Evolutionary conservation across 2,113 vertebrate genomes (phyloP), one percentile per base, ranked within the genome.

Genomic region (Sprattus sprattus): DNA sequence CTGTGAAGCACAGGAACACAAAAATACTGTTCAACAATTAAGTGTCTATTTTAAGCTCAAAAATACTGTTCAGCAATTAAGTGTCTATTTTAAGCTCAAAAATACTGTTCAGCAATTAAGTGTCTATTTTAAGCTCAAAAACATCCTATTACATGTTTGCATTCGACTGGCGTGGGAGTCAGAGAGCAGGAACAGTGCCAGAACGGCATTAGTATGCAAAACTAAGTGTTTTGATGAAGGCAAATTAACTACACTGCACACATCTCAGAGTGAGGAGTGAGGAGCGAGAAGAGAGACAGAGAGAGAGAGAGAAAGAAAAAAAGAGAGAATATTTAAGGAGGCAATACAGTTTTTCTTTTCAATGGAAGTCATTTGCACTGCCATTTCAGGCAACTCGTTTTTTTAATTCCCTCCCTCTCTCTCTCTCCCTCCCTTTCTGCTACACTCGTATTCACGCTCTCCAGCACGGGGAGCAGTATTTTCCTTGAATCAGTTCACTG

Each of bases 11-110:
- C 28, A 39, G 45, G 83, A 2, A 20, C 67, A n/a, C 57, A 85
- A 64, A 86, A 84, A 86, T 86, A 10, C 86, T 86, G 82, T 89
- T 84, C 84, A 81, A 85, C 85, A 88, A 89, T 89, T 89, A 89
- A 81, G 83, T n/a, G 84, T 86, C 87, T 88, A 88, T 88, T 88
- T 85, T 86, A 88, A 75, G 85, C 81, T 52, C 32, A 67, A 83
- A 84, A 85, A 82, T 64, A 18, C 86, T 86, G 82, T 89, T 84
- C 84, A 81, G 87, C 85, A 88, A 89, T 89, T 89, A 89, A 81
- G 83, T n/a, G 84, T 86, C 87, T 88, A 88, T 88, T 88, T 85
- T 86, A 88, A 75, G 85, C 81, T 52, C 32, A 67, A 83, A 84
- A 85, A 82, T 64, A 18, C 39, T 39, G 82, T 89, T 84, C 84